Evolutionary conservation across 2,113 vertebrate genomes (phyloP).

Genomic region (Hylia prasina): DNA sequence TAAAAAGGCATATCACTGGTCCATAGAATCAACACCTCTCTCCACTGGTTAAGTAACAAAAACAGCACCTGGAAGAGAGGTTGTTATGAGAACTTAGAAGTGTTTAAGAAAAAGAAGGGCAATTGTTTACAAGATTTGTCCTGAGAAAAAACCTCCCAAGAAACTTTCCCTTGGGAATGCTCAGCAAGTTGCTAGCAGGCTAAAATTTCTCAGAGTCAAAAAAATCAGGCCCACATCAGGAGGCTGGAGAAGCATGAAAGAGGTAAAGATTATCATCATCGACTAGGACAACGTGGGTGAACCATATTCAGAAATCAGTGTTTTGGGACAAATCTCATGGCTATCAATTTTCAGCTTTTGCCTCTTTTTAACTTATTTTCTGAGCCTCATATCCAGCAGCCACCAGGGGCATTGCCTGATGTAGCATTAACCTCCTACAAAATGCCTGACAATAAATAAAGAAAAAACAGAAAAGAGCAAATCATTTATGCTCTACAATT

Average conservation of each 20-base stretch:
- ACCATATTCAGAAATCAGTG: background rate
- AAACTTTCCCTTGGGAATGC: too few relatives aligned
- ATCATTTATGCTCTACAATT: background rate
- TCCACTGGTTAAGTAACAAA: too few relatives aligned
- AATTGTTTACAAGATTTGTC: too few relatives aligned
- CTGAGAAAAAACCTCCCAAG: too few relatives aligned
- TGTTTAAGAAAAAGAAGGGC: too few relatives aligned
- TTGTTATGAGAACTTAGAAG: too few relatives aligned
- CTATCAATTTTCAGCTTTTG: background rate
- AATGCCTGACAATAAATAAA: background rate
- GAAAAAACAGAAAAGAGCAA: background rate
- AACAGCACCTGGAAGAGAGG: too few relatives aligned
- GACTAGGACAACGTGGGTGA: background rate
- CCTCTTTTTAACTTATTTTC: background rate
- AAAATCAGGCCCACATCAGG: too few relatives aligned
- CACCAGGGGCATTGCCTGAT: background rate
- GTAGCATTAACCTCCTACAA: background rate
- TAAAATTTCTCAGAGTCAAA: too few relatives aligned
- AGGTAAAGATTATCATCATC: background rate
- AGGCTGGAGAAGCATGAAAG: background rate
- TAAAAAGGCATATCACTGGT: too few relatives aligned
- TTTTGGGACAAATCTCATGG: background rate
- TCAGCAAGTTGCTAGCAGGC: too few relatives aligned
- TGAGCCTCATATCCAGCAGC: background rate
- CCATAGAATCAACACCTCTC: too few relatives aligned